Percentiles rank a stretch among this genome's conserved stretches.
phyloP scores from a whole-genome alignment of 2,797 vertebrate genomes.

The Carcharodon carcharias region DNA sequence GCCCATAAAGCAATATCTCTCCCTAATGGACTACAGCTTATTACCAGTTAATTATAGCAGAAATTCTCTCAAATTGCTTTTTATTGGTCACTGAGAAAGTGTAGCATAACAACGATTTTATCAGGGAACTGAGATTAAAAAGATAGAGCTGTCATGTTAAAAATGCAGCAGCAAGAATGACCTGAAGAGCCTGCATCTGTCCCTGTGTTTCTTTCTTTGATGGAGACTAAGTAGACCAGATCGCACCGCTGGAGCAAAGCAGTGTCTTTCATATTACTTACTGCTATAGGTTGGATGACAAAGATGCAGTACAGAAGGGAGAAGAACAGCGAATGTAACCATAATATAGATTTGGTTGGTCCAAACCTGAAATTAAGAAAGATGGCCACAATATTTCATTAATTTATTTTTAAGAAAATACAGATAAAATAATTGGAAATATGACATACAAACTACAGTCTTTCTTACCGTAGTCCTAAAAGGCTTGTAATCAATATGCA shows the following conservation, averaged over 20 bases:
- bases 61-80: neutral
- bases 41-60: neutral
- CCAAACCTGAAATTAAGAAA: slow-evolving; percentile 57
- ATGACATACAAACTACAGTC: neutral
- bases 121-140: neutral
- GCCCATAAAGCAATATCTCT: neutral
- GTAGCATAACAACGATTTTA: neutral
- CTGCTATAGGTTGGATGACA: slow-evolving; percentile 63
- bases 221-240: neutral
- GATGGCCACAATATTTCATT: neutral
- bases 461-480: slow-evolving; percentile 63
- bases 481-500: slow-evolving; percentile 52
- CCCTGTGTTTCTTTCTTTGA: neutral
- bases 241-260: neutral
- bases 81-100: neutral
- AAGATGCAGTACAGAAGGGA: slow-evolving; percentile 64
- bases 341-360: slow-evolving; percentile 53
- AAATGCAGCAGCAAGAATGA: neutral
- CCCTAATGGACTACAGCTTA: neutral
- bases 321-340: slow-evolving; percentile 63
- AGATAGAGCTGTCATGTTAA: neutral
- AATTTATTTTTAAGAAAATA: neutral
- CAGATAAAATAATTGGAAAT: neutral
- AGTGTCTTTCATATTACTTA: slow-evolving; percentile 40
- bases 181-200: neutral